phyloP scores from a whole-genome alignment of 2,113 vertebrate species.

The Puntigrus tetrazona region DNA sequence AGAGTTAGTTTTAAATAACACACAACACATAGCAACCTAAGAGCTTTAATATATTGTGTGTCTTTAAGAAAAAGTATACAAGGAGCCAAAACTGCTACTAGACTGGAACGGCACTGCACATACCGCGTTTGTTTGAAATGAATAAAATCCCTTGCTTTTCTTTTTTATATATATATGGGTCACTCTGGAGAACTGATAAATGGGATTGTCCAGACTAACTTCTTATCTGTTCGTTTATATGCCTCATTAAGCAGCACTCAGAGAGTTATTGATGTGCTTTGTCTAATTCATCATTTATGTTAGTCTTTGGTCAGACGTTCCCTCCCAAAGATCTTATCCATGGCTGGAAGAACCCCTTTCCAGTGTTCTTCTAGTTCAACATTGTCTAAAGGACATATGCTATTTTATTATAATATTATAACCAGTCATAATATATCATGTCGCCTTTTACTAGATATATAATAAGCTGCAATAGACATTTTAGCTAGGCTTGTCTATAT shows the following conservation, averaged over 20 bases:
- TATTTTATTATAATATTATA: background rate
- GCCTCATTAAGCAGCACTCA: constrained; percentile 72
- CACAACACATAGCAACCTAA: background rate
- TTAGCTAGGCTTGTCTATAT: too few species aligned
- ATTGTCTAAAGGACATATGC: background rate
- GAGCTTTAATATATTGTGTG: constrained; percentile 54
- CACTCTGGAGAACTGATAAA: constrained; percentile 72
- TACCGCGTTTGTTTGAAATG: constrained; percentile 63
- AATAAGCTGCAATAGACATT: too few species aligned
- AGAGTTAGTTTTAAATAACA: background rate
- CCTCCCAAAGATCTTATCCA: background rate
- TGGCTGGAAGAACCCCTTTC: background rate
- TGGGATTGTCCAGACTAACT: constrained; percentile 68
- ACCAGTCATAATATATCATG: too few species aligned
- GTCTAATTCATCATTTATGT: constrained; percentile 75
- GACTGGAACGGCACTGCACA: constrained; percentile 61
- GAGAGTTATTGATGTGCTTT: constrained; percentile 75
- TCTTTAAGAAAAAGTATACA: constrained; percentile 46
- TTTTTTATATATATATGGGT: constrained; percentile 73
- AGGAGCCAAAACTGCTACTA: constrained; percentile 46
- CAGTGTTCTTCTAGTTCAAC: background rate
- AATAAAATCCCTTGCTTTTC: constrained; percentile 61
- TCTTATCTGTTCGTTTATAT: constrained; percentile 77
- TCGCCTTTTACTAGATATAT: too few species aligned
- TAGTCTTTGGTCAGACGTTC: constrained; percentile 52